These are phyloP conservation scores for Amazona vittata DNA, from an alignment of 2,113 vertebrate species.

Conservation along the genomic window DNA sequence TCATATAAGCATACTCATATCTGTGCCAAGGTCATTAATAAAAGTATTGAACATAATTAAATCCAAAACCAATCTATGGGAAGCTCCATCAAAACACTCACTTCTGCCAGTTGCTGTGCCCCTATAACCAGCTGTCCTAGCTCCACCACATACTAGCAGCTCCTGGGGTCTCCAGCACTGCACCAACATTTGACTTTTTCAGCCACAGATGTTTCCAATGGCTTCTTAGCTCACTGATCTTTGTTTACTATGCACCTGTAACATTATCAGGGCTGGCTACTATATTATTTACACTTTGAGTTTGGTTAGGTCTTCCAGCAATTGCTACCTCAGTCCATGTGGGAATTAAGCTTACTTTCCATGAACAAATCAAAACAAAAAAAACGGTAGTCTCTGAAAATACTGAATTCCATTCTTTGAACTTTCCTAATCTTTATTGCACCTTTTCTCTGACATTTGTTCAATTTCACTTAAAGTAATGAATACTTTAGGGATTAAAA, in stretches of 20 bases:
- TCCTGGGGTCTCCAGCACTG: background rate
- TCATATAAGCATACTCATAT: background rate
- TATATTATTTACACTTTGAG: background rate
- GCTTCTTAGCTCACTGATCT: background rate
- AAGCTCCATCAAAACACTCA: background rate
- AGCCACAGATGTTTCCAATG: background rate
- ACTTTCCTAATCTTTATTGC: background rate
- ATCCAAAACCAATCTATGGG: background rate
- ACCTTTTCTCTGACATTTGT: background rate
- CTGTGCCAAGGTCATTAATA: background rate
- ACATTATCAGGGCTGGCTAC: background rate
- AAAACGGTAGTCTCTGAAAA: background rate
- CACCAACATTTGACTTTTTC: background rate
- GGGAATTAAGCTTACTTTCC: background rate
- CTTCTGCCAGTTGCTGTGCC: background rate
- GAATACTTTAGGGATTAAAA: background rate
- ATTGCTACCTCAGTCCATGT: background rate
- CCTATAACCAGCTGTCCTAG: background rate
- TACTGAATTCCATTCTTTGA: background rate
- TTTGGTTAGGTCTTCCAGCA: background rate
- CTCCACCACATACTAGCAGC: background rate
- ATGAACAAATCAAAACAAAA: background rate
- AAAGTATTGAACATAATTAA: background rate
- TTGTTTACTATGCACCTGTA: background rate
- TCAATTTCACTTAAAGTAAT: background rate